Conservation (phyloP, 1,140 invertebrate species). For the Trachymyrmex cornetzi region DNA sequence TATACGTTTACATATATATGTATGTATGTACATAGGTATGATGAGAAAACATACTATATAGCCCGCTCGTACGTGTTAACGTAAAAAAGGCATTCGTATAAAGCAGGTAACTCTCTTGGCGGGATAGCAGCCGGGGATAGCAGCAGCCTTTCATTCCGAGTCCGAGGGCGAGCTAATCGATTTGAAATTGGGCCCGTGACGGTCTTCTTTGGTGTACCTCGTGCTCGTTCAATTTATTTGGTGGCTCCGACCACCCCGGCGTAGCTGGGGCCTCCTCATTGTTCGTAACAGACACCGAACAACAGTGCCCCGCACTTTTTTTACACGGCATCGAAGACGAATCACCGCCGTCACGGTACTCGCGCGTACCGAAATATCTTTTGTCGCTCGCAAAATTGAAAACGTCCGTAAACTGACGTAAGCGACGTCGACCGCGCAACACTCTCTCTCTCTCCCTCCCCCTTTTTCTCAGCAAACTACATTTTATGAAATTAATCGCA, state of each 20-base stretch:
- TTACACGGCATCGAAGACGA: conserved; percentile 61
- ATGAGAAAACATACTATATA: not conserved
- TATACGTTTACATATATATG: conserved; percentile 13
- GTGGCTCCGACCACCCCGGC: conserved; percentile 69
- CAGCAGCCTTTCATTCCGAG: conserved; percentile 57
- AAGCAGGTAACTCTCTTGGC: conserved; percentile 58
- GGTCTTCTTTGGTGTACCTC: conserved; percentile 71
- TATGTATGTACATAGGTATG: too few species aligned
- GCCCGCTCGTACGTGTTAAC: conserved; percentile 14
- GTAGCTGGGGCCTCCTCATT: conserved; percentile 64
- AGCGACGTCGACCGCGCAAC: conserved; percentile 45
- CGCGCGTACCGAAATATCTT: conserved; percentile 64
- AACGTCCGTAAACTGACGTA: conserved; percentile 62
- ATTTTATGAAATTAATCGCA: conserved; percentile 58
- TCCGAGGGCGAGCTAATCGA: conserved; percentile 71
- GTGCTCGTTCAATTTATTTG: conserved; percentile 73
- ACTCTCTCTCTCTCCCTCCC: not conserved
- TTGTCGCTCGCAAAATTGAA: conserved; percentile 65
- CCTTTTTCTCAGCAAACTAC: conserved; percentile 45
- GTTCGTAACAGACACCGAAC: conserved; percentile 70
- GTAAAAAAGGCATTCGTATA: conserved; percentile 52
- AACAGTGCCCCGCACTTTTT: conserved; percentile 60
- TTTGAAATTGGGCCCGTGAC: conserved; percentile 77
- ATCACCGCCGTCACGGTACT: conserved; percentile 67
- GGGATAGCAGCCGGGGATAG: conserved; percentile 49